A percentile compares a stretch with the other conserved stretches of the same genome.
Conservation (phyloP, 2,113 vertebrate genomes). For the Catharus bicknelli region DNA sequence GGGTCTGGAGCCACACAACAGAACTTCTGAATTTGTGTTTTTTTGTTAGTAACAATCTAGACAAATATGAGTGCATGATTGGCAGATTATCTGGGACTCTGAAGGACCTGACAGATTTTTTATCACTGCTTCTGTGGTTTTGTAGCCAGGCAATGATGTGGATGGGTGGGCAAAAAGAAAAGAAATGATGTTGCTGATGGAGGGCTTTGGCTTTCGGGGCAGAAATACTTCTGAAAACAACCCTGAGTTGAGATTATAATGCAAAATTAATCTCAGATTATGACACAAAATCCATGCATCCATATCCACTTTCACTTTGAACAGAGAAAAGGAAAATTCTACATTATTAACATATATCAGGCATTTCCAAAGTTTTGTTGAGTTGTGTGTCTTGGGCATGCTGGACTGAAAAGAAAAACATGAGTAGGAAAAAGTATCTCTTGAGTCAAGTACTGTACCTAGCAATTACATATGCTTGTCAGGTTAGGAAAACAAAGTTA, state of each 20-base stretch:
- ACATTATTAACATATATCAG: fast-evolving
- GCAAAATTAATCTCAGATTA: neutral
- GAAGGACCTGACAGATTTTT: neutral
- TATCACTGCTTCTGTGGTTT: neutral
- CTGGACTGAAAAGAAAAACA: neutral
- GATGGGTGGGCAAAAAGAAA: neutral
- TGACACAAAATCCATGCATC: neutral
- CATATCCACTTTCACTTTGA: neutral
- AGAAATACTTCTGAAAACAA: neutral
- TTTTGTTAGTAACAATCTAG: neutral
- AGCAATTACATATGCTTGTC: neutral
- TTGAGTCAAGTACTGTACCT: neutral
- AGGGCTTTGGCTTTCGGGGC: neutral
- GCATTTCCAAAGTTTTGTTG: neutral
- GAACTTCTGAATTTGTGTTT: neutral
- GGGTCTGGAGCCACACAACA: neutral
- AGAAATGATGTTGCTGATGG: neutral
- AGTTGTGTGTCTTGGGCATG: neutral
- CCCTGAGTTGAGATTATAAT: neutral
- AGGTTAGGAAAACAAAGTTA: neutral
- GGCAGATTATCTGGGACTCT: neutral
- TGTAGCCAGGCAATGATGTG: neutral
- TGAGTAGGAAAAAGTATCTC: neutral
- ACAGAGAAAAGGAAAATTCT: neutral
- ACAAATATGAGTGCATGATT: neutral